Evolutionary conservation across 1,140 invertebrate species (phyloP), one percentile per base, ranked within the genome.

Genomic region (Diachasmimorpha longicaudata): DNA sequence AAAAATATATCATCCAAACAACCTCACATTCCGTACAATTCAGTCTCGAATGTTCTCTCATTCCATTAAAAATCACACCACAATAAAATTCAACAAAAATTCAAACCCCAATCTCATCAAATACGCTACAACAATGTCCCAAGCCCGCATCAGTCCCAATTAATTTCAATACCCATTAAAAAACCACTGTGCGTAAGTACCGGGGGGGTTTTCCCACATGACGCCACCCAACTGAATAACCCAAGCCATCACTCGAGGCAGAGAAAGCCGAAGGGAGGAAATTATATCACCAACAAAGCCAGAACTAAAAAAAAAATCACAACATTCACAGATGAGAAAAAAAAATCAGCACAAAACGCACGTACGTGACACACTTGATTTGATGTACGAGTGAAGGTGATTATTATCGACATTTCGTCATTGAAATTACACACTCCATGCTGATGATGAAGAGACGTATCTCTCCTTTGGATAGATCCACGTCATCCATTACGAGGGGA

Each of bases 331-430:
- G 31, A 31, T 31, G 31, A 31, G n/a, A 66, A 31, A 66, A 66
- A 11, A 25, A 66, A 66, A 25, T 8, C 19, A 21, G 11, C 21
- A 14, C 36, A 68, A 39, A 39, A 68, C 31, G 21, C 31, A 66
- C 23, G n/a, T 37, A 37, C 25, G 14, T 16, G 25, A 37, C 66
- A 68, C 25, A 36, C 31, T 68, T 37, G 36, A 68, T 36, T 16
- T 68, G 66, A 63, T 63, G 58, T 63, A 63, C 21, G 10, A 63
- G 21, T 63, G 58, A 63, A 63, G 58, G 58, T 71, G 44, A 71
- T 71, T 71, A 71, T 71, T 71, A 71, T 71, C 44, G 70, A 52
- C 70, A 71, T 71, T 71, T 71, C 44, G 42, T 71, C 44, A 71
- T 71, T 71, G 16, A 71, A 71, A 71, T 71, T 71, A 48, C 42